These are phyloP conservation scores for Epistrophe grossulariae DNA, from an alignment of 2,888 invertebrate genomes.

Conservation along the genomic window DNA sequence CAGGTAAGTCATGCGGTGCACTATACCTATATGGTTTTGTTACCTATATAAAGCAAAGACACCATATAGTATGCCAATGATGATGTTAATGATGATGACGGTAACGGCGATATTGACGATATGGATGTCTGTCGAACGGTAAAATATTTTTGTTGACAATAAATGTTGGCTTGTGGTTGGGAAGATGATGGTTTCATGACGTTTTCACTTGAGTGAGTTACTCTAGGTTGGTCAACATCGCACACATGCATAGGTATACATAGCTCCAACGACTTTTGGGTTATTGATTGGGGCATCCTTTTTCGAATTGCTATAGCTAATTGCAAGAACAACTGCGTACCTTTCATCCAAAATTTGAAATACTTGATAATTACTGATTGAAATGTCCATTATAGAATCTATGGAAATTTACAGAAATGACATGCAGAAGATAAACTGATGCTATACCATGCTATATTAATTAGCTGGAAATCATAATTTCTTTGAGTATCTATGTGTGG, in stretches of 20 bases:
- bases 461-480: too few relatives aligned
- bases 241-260: too few relatives aligned
- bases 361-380: background rate
- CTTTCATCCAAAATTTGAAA: background rate
- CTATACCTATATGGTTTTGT: background rate
- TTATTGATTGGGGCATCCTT: background rate
- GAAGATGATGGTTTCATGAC: slow-evolving; percentile 10
- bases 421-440: too few relatives aligned
- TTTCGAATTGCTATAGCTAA: background rate
- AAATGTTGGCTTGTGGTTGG: slow-evolving; percentile 42
- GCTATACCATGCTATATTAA: too few relatives aligned
- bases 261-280: background rate
- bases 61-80: background rate
- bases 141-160: slow-evolving; percentile 69
- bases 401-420: background rate
- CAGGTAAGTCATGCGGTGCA: slow-evolving; percentile 57
- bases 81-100: slow-evolving; percentile 8
- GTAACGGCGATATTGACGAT: background rate
- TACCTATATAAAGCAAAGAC: background rate
- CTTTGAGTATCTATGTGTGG: too few relatives aligned
- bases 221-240: slow-evolving; percentile 22
- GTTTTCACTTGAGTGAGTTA: slow-evolving; percentile 3
- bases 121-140: slow-evolving; percentile 28
- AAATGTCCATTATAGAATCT: background rate
- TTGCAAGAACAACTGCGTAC: background rate